Evolutionary conservation across 1,140 invertebrate species (phyloP).

Genomic region (Xylocopa sonorina): DNA sequence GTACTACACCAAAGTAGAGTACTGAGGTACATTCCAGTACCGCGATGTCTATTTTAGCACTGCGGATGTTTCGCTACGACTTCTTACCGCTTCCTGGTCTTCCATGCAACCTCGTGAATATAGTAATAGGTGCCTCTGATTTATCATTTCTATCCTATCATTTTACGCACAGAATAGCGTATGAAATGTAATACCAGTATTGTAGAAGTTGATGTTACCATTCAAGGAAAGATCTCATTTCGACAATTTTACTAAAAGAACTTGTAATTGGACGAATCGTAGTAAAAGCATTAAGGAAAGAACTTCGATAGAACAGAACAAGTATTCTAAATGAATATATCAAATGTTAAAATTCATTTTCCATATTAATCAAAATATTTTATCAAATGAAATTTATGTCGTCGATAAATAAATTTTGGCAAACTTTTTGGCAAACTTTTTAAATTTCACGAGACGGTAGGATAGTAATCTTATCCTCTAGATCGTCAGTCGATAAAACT

Average conservation of each 20-base stretch:
- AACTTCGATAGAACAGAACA: too few relatives aligned
- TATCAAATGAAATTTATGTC: too few relatives aligned
- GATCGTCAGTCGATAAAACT: neutral
- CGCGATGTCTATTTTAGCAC: constrained; percentile 71
- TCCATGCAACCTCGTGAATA: neutral
- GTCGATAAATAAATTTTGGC: too few relatives aligned
- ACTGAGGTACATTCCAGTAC: constrained; percentile 33
- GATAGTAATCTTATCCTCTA: neutral
- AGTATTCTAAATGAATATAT: too few relatives aligned
- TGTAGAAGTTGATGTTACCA: neutral
- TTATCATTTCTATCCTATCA: neutral
- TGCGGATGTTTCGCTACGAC: constrained; percentile 61
- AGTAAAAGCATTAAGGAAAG: too few relatives aligned
- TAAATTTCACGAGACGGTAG: too few relatives aligned
- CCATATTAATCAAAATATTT: too few relatives aligned
- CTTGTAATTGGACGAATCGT: neutral
- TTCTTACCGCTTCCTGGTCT: constrained; percentile 61
- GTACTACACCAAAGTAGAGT: constrained; percentile 40
- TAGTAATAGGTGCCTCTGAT: neutral
- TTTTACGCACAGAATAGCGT: neutral
- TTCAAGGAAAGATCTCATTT: neutral
- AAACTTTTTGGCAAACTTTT: too few relatives aligned
- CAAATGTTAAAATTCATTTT: too few relatives aligned
- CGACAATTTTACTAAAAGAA: neutral
- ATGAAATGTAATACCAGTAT: neutral